Evolutionary conservation across 1,140 invertebrate genomes (phyloP).

Genomic region (Plodia interpunctella): DNA sequence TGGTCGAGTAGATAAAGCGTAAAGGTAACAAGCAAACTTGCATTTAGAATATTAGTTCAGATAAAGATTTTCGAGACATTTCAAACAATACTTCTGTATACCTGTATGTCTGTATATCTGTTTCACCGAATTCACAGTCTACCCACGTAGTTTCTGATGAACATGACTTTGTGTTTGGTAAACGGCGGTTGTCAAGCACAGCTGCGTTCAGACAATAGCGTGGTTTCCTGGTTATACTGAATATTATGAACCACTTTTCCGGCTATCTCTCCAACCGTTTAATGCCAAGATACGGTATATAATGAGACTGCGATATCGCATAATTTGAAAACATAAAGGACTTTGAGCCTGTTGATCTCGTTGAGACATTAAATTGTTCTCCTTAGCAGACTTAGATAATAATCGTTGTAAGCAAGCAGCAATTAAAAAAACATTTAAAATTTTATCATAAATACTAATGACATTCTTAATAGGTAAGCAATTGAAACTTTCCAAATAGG

Average conservation of each 20-base stretch:
- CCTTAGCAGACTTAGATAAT: neutral
- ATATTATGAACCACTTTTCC: neutral
- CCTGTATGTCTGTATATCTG: no score
- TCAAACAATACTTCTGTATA: no score
- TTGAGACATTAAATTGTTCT: neutral
- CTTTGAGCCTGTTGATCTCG: neutral
- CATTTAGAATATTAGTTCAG: no score
- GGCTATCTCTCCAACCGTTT: neutral
- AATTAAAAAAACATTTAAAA: no score
- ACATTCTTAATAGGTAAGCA: neutral
- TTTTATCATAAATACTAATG: no score
- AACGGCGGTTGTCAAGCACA: neutral
- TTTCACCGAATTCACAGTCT: no score
- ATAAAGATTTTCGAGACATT: no score
- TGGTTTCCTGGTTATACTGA: neutral
- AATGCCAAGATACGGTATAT: neutral
- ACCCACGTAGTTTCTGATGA: neutral
- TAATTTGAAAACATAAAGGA: neutral
- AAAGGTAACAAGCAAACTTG: no score
- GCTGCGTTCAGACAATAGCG: constrained; percentile 1
- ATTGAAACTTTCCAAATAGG: neutral
- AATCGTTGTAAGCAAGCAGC: no score
- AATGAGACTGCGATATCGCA: constrained; percentile 2
- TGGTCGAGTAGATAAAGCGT: no score
- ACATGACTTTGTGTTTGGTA: neutral